Base-by-base conservation (phyloP, 1,140 invertebrate species). In the Samia ricini region DNA sequence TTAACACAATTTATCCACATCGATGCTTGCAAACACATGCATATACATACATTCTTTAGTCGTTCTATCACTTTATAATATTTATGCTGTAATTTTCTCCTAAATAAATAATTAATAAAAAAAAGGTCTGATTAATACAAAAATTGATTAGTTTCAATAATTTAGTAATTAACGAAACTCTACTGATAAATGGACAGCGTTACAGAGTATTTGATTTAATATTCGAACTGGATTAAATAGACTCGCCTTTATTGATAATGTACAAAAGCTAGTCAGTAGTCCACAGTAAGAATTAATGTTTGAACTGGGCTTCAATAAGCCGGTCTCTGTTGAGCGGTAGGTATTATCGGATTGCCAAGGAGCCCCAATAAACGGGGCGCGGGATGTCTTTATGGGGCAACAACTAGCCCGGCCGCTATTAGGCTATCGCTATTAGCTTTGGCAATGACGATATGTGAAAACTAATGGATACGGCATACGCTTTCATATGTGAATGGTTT, bases 381-480 rank as follows among this genome's bases (percentile, higher is more conserved):
- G 57, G 76, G 77, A 80, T 76, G 71, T 76, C 71, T 85, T 85
- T 87, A 87, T 76, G 82, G 83, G 72, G 63, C 76, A 61, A 77
- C 78, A 83, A 83, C 81, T 81, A 77, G 72, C 78, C 74, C 73
- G 61, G 61, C 73, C 68, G 74, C 81, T 83, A 85, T 83, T 85
- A 84, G 77, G 73, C 76, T 82, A 87, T 87, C 82, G 77, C 82
- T 85, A 85, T 87, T 84, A 85, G 76, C 72, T 78, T 66, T 26
- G 52, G 64, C 24, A 54, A 66, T 63, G 33, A 2, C 19, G 58
- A 69, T 61, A 33, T 60, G 7, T 7, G 55, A 64, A 63, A 0
- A 4, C 8, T 1, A 4, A 48, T 56, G 56, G 81, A 81, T 72
- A 63, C 20, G 80, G 71, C 55, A 68, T 58, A 29, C 63, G 33